These are phyloP conservation scores for Sarcoramphus papa DNA, from an alignment of 2,797 vertebrate species.

Conservation along the genomic window DNA sequence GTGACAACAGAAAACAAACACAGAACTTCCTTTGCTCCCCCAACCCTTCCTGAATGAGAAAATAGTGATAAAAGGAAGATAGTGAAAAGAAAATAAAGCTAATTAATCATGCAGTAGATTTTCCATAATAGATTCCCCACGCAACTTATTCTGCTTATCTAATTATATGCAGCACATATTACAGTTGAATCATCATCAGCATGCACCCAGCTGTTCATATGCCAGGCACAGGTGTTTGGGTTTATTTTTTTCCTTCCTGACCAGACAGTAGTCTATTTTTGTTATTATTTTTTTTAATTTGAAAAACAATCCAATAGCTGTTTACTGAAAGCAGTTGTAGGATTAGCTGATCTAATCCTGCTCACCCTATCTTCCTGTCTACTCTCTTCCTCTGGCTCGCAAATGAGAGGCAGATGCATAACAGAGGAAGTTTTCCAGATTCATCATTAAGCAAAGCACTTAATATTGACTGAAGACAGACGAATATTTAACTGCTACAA, in stretches of 20 bases:
- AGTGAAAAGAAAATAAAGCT: not conserved
- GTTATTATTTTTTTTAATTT: not conserved
- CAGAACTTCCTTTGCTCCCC: not conserved
- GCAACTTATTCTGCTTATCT: not conserved
- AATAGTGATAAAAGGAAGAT: not conserved
- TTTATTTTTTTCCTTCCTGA: not conserved
- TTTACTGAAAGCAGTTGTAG: not conserved
- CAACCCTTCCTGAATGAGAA: not conserved
- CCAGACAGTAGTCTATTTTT: not conserved
- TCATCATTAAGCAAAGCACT: slow-evolving; percentile 43
- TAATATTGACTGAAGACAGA: slow-evolving; percentile 21
- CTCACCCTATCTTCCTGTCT: not conserved
- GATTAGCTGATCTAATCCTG: not conserved
- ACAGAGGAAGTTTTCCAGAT: not conserved
- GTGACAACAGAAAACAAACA: not conserved
- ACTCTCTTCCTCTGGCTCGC: not conserved
- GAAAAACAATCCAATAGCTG: not conserved
- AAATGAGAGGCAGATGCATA: not conserved
- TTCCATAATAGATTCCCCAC: not conserved
- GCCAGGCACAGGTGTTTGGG: not conserved
- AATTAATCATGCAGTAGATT: not conserved
- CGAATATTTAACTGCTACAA: slow-evolving; percentile 11
- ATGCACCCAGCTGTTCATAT: not conserved
- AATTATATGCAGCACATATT: not conserved
- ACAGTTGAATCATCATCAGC: not conserved